These are phyloP conservation scores for Thereva unica DNA, from an alignment of 2,888 invertebrate species.

Conservation along the genomic window DNA sequence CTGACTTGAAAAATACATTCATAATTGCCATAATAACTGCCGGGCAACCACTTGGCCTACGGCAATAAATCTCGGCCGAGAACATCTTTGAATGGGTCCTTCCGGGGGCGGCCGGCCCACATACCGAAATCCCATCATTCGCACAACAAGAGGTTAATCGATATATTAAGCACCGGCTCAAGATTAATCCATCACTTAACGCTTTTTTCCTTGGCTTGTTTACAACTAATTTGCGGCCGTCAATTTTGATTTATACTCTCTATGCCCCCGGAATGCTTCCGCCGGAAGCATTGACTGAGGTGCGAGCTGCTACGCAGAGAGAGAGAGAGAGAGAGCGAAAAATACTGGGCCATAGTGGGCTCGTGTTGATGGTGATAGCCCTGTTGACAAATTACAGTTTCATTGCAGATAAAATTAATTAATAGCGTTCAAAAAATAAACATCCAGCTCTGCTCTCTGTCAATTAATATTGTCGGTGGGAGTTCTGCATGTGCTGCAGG, in stretches of 20 bases:
- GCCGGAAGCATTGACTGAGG: too few relatives aligned
- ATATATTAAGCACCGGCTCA: conserved; percentile 24
- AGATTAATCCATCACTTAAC: conserved; percentile 27
- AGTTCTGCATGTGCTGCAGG: conserved; percentile 8
- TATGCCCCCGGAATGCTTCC: too few relatives aligned
- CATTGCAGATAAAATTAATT: conserved; percentile 36
- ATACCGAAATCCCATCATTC: conserved; percentile 14
- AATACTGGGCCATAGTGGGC: background rate
- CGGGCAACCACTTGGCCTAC: conserved; percentile 14
- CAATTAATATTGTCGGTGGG: conserved; percentile 34
- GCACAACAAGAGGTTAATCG: conserved; percentile 25
- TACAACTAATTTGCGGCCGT: conserved; percentile 26
- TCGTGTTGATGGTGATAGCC: too few relatives aligned
- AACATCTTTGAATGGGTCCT: conserved; percentile 9
- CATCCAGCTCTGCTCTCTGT: conserved; percentile 28
- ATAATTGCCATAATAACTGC: conserved; percentile 25
- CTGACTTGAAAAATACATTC: background rate
- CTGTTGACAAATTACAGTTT: conserved; percentile 22
- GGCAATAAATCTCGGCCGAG: conserved; percentile 22
- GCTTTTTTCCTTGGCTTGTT: conserved; percentile 20
- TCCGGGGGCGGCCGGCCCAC: background rate
- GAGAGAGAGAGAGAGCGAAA: conserved; percentile 9
- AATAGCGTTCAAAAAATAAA: conserved; percentile 37
- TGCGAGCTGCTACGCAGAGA: background rate
- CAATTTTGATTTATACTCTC: conserved; percentile 25